phyloP scores from a whole-genome alignment of 1,140 invertebrate species.

The Patella vulgata region DNA sequence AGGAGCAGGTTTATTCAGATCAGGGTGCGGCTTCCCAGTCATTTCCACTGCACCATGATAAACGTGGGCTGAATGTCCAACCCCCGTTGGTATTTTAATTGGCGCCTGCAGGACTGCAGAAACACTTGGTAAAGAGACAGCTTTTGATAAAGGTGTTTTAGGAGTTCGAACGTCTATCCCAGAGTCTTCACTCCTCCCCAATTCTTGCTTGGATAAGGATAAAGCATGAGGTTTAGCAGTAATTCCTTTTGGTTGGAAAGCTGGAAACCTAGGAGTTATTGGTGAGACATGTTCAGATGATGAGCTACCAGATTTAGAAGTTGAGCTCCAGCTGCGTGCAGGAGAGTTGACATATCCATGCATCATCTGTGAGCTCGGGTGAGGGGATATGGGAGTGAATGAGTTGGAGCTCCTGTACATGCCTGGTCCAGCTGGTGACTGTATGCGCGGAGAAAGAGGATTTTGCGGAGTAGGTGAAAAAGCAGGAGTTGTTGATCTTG shows the following conservation, averaged over 20 bases:
- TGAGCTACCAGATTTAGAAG: conserved; percentile 58
- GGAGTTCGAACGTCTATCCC: conserved; percentile 46
- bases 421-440: conserved; percentile 38
- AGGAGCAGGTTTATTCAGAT: too few relatives aligned
- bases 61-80: too few relatives aligned
- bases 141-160: conserved; percentile 24
- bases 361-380: conserved; percentile 49
- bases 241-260: conserved; percentile 22
- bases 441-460: conserved; percentile 34
- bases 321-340: conserved; percentile 54
- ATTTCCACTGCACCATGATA: too few relatives aligned
- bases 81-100: too few relatives aligned
- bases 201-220: conserved; percentile 45
- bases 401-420: conserved; percentile 40
- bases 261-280: conserved; percentile 52
- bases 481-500: conserved; percentile 68
- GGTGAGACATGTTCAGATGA: conserved; percentile 60
- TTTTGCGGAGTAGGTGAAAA: conserved; percentile 76
- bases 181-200: conserved; percentile 51
- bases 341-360: conserved; percentile 52
- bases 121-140: not conserved
- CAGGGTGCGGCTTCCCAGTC: too few relatives aligned
- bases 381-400: conserved; percentile 64
- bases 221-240: conserved; percentile 22
- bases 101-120: too few relatives aligned